These are phyloP conservation scores for Dinoponera quadriceps DNA, from an alignment of 1,140 invertebrate species.

Conservation along the genomic window DNA sequence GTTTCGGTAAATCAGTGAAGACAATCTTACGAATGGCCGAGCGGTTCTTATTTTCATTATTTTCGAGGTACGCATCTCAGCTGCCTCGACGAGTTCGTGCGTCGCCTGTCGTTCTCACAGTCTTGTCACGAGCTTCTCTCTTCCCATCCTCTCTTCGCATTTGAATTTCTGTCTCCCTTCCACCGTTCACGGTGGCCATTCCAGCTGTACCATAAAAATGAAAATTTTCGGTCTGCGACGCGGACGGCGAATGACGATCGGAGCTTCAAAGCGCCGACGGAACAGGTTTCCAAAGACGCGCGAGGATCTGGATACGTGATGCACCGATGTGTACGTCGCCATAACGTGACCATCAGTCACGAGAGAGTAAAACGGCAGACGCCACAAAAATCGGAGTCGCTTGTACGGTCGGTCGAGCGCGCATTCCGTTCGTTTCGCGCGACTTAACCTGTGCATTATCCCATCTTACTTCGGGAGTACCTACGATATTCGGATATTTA, in stretches of 20 bases:
- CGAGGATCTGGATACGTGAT: constrained; percentile 5
- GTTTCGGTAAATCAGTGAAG: not conserved
- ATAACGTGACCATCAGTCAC: constrained; percentile 45
- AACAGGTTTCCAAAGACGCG: constrained; percentile 70
- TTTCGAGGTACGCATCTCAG: too few species aligned
- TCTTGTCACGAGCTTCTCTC: constrained; percentile 6
- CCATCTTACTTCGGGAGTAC: constrained; percentile 8
- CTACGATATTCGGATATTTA: not conserved
- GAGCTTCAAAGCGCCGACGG: constrained; percentile 56
- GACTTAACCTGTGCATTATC: constrained; percentile 27
- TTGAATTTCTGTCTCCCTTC: constrained; percentile 49
- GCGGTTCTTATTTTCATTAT: not conserved
- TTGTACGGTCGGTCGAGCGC: not conserved
- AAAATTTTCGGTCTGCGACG: constrained; percentile 47
- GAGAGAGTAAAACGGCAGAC: not conserved
- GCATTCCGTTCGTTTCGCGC: not conserved
- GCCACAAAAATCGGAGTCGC: not conserved
- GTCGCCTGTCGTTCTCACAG: not conserved
- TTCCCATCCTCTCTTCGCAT: not conserved
- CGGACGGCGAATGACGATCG: constrained; percentile 50
- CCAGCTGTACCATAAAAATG: constrained; percentile 28
- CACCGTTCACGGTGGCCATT: not conserved
- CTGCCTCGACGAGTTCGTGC: not conserved
- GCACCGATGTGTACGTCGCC: constrained; percentile 15
- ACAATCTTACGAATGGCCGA: not conserved